Conservation (phyloP, 1,140 invertebrate genomes). For the Liolophura sinensis region DNA sequence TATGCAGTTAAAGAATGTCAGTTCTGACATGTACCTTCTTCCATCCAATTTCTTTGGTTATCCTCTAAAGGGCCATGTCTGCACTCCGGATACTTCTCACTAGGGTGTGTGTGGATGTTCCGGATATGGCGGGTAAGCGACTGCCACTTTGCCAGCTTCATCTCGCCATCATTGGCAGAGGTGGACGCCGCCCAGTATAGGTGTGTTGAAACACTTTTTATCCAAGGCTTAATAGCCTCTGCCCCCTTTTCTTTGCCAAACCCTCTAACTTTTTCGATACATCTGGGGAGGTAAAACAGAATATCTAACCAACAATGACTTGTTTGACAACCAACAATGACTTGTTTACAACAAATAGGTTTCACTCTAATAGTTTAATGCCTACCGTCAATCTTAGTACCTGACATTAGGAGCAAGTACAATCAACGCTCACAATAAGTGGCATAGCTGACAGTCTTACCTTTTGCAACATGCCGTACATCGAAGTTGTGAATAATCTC, state of each 20-base stretch:
- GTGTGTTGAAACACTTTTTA: conserved; percentile 19
- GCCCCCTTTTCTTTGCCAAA: conserved; percentile 16
- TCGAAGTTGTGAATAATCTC: conserved; percentile 17
- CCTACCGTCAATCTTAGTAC: too few relatives aligned
- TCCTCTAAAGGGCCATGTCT: conserved; percentile 12
- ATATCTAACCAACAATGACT: background rate
- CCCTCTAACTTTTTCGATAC: conserved; percentile 15
- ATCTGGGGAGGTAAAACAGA: conserved; percentile 6
- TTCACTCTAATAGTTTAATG: too few relatives aligned
- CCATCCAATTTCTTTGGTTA: conserved; percentile 12
- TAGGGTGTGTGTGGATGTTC: conserved; percentile 21
- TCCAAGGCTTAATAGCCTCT: conserved; percentile 10
- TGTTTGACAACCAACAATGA: too few relatives aligned
- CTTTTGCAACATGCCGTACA: conserved; percentile 33
- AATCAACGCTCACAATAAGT: background rate
- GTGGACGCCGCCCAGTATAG: conserved; percentile 26
- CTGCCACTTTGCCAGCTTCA: conserved; percentile 21
- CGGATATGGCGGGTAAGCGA: conserved; percentile 19
- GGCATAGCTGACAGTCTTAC: conserved; percentile 6
- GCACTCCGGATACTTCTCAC: conserved; percentile 11
- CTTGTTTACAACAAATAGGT: too few relatives aligned
- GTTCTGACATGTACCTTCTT: too few relatives aligned
- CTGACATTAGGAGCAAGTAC: too few relatives aligned
- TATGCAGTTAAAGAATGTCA: too few relatives aligned
- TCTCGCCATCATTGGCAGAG: conserved; percentile 11